A percentile compares a stretch with the other conserved stretches of the same genome.
These are phyloP conservation scores for Thomomys bottae DNA, from an alignment of 2,113 vertebrate species.

Conservation along the genomic window DNA sequence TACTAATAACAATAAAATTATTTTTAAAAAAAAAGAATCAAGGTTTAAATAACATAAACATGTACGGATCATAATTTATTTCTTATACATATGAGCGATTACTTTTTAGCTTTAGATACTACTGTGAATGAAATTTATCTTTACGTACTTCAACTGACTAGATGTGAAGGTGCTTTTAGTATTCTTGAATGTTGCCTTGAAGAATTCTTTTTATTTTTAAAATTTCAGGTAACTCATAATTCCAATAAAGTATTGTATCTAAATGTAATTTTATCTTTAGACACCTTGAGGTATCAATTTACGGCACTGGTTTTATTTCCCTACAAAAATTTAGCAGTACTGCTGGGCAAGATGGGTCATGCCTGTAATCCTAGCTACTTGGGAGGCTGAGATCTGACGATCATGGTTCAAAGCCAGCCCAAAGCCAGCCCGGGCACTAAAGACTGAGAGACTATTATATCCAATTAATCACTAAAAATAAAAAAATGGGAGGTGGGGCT, in stretches of 20 bases:
- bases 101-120: background rate
- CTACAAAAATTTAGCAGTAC: slow-evolving; percentile 33
- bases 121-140: slow-evolving; percentile 4
- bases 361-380: too few relatives aligned
- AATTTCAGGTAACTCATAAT: slow-evolving; percentile 8
- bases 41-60: background rate
- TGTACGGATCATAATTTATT: background rate
- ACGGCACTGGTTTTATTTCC: background rate
- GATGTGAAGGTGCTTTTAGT: background rate
- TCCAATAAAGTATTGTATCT: background rate
- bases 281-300: background rate
- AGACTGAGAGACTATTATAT: too few relatives aligned
- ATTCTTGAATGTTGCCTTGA: background rate
- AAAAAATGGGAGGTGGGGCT: too few relatives aligned
- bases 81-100: slow-evolving; percentile 20
- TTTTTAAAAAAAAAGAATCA: too few relatives aligned
- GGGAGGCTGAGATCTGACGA: too few relatives aligned
- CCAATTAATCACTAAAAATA: too few relatives aligned
- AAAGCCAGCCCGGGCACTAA: too few relatives aligned
- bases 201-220: slow-evolving; percentile 19
- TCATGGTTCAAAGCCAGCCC: too few relatives aligned
- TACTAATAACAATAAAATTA: too few relatives aligned
- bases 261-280: slow-evolving; percentile 45
- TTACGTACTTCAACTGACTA: background rate
- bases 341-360: too few relatives aligned